Evolutionary conservation across 2,113 vertebrate species (phyloP), one percentile per base, ranked within the genome.

Genomic region (Urocolius indicus): DNA sequence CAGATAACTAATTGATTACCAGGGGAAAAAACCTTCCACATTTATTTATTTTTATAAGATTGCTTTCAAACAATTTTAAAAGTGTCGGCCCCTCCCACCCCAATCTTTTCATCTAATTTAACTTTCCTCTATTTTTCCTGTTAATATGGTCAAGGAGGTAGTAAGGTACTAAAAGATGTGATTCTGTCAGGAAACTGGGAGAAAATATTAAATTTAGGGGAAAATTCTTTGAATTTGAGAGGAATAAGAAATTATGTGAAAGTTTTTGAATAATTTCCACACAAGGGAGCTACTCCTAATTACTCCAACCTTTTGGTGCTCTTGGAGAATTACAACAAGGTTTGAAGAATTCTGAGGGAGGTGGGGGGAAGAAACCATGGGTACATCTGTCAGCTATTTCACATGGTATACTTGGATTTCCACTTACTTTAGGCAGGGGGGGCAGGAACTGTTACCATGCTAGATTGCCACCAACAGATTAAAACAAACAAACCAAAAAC

Each of bases 71-170:
- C 34, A 20, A 9, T 62, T 68, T 11, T 15, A 16, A 17, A 54
- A 52, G 30, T 24, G 38, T 32, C 46, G 24, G 32, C 1, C 0
- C 10, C 26, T n/a, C 16, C 2, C 3, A 3, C 36, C 6, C 10
- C 3, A 3, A 1, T n/a, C 27, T 36, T 84, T 74, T 73, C 13
- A 21, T 57, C n/a, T 51, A 21, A 17, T 79, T 63, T 71, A 34
- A 38, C 54, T 84, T 91, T 52, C 13, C 32, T 81, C 21, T 68
- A 4, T 20, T 91, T 82, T 62, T 82, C 23, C 66, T 78, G 15
- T 11, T 61, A n/a, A 48, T 20, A 6, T 24, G 23, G 26, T 34
- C 23, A 52, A 58, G 54, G 77, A 71, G 7, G 8, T 58, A 17
- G 38, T 20, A 32, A 87, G 24, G 11, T 61, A 30, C 18, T 49